Evolutionary conservation across 1,140 invertebrate genomes (phyloP), one percentile per base, ranked within the genome.

Genomic region (Drosophila equinoxialis): DNA sequence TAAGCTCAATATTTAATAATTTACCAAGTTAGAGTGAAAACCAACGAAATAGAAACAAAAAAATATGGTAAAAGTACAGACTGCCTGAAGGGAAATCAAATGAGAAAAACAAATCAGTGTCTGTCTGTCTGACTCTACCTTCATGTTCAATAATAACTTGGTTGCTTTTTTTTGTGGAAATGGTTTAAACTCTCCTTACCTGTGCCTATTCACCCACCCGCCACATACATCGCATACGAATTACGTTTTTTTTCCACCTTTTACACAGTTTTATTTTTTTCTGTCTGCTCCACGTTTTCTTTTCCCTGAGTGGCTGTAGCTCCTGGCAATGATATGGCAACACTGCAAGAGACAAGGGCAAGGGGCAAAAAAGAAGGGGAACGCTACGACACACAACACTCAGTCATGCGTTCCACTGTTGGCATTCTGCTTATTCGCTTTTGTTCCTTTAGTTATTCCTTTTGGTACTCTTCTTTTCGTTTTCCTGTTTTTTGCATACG

Each of bases 301-400:
- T 23, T 37, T 26, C 14, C 76, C 57, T 54, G 57, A 55, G 41
- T 65, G 33, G 48, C 55, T 66, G 67, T 71, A 66, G 71, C 74
- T 69, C 42, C 68, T 81, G 82, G 79, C 67, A 67, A 76, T 86
- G 64, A 79, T 79, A 71, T 78, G 55, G 68, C 72, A 81, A 86
- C 75, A 74, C 65, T 75, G 82, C 59, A 71, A 11, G 33, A 79
- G 48, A 67, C 59, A 79, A 41, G 5, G 5, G 14, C 39, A 11
- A 5, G 8, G 17, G 8, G 7, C 35, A 11, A 37, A 37, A 5
- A 2, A 35, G 14, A 45, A 14, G 8, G 6, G 33, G 0, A 48
- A 71, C 8, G 39, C 23, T 51, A 65, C 65, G 37, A 66, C 65
- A 48, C 64, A 71, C 23, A 72, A 70, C 72, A 77, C 51, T 60